Percentiles rank a stretch among this genome's conserved stretches.
Evolutionary conservation across 2,888 invertebrate genomes (phyloP).

Genomic region (Torymus tubicola): DNA sequence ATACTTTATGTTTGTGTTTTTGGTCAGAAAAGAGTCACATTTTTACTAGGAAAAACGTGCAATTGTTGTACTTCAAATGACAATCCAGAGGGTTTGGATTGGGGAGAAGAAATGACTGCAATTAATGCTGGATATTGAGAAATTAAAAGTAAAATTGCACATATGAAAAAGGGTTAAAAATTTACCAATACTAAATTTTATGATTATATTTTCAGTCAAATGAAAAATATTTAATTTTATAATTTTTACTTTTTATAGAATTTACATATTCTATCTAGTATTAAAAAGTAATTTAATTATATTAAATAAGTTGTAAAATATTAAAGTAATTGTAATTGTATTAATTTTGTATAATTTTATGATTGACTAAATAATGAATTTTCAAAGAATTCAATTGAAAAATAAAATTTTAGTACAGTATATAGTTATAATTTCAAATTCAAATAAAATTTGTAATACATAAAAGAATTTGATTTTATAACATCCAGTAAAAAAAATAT

Average conservation of each 20-base stretch:
- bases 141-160: constrained; percentile 4
- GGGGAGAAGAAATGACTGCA: constrained; percentile 93
- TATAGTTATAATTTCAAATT: too few relatives aligned
- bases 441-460: too few relatives aligned
- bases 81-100: constrained; percentile 85
- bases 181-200: constrained; percentile 3
- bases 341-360: constrained; percentile 10
- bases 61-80: constrained; percentile 79
- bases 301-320: too few relatives aligned
- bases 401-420: too few relatives aligned
- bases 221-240: background rate
- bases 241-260: background rate
- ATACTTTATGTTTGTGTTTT: constrained; percentile 87
- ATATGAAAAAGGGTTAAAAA: background rate
- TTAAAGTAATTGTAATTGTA: constrained; percentile 4
- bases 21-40: constrained; percentile 88
- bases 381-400: background rate
- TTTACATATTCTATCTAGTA: too few relatives aligned
- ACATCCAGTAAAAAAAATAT: background rate
- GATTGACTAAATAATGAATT: background rate
- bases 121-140: constrained; percentile 83
- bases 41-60: constrained; percentile 87
- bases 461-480: constrained; percentile 3
- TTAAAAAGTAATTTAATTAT: too few relatives aligned
- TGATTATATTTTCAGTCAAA: constrained; percentile 4